Evolutionary conservation across 2,888 invertebrate species (phyloP), one percentile per base, ranked within the genome.

Genomic region (Helicoverpa assulta): DNA sequence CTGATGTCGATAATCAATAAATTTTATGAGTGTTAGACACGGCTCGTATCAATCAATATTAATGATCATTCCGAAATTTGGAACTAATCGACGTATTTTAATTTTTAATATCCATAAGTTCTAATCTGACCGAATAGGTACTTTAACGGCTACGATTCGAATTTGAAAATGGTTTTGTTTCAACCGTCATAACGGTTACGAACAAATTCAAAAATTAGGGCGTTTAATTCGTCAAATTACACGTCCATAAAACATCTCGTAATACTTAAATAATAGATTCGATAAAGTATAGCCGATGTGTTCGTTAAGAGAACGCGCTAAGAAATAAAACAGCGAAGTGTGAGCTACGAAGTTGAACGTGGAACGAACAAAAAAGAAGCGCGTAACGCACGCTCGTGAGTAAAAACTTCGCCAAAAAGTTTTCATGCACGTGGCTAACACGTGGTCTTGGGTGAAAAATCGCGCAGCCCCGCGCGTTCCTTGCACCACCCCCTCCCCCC

Each of bases 401-500:
- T 66, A 86, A 90, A 92, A 94, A 92, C 88, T 92, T 92, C 76
- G 70, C 73, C 83, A 85, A 91, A 93, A 94, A 92, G 90, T 93
- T 93, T 90, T 78, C 87, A 91, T 89, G 90, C 95, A 95, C 94
- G 93, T 94, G 94, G 85, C 87, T 80, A 89, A 89, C 95, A 95
- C 95, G 95, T 95, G 95, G 93, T 93, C 93, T 94, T 92, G 91
- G 88, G 90, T 89, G 92, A 95, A 95, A 94, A 95, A 94, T 93
- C 90, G 93, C 93, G 91, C 93, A 91, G 90, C 86, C 89, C 91
- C 90, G 87, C 89, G 88, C 89, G 85, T 86, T 89, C 89, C 89
- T 89, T 88, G 85, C 88, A 83, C 80, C 82, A 83, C 86, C 85
- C 86, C 84, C 86, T 81, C 83, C 83, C 81, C 73, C 71, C 69